phyloP scores from a whole-genome alignment of 2,797 vertebrate genomes.

The Periparus ater region DNA sequence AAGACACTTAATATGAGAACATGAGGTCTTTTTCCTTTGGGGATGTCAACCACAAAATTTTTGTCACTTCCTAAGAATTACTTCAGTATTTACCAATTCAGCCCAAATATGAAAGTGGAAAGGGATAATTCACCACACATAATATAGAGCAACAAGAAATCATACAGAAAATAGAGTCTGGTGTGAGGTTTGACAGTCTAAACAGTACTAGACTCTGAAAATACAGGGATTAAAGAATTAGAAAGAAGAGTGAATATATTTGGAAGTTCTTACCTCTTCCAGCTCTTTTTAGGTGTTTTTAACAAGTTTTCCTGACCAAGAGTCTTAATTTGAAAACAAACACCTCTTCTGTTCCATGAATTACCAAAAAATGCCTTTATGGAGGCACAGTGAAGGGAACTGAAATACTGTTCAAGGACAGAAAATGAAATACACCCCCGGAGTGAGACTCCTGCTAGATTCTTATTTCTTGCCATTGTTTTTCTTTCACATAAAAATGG shows the following conservation, averaged over 20 bases:
- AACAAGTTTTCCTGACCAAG: not conserved
- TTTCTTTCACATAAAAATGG: constrained; percentile 30
- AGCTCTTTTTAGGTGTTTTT: not conserved
- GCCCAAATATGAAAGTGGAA: not conserved
- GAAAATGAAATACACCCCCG: not conserved
- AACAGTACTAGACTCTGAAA: not conserved
- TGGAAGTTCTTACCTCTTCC: not conserved
- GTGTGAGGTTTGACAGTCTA: not conserved
- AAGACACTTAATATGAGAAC: not conserved
- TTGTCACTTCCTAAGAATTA: not conserved
- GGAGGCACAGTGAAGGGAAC: not conserved
- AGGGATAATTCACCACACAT: not conserved
- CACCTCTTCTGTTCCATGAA: not conserved
- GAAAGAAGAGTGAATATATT: not conserved
- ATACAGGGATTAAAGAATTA: not conserved
- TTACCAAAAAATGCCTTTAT: not conserved
- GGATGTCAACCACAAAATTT: not conserved
- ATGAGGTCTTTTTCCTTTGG: not conserved
- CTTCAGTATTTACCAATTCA: not conserved
- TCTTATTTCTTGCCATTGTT: constrained; percentile 19
- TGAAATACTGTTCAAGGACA: not conserved
- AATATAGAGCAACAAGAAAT: not conserved
- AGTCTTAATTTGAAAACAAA: not conserved
- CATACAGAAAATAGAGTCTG: not conserved
- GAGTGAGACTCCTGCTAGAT: not conserved